Base-by-base conservation (phyloP, 1,140 invertebrate species). In the Apis florea region DNA sequence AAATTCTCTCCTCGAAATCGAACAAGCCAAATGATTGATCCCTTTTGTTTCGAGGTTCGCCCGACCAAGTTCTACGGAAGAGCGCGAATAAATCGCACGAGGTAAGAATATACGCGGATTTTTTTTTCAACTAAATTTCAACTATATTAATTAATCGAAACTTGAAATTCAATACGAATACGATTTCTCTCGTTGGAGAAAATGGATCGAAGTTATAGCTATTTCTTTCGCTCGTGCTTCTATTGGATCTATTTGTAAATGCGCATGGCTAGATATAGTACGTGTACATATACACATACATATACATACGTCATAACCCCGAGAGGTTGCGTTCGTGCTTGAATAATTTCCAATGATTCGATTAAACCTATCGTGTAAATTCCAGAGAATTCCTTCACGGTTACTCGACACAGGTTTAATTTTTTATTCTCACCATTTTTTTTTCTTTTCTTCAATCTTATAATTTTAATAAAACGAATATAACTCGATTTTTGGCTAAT, bases 11-110 rank as follows among this genome's bases (percentile, higher is more conserved):
- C 47, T 71, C 71, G 64, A 73, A 85, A 76, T 84, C 66, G 66
- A 84, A 79, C 67, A 24, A 80, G 67, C 54, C 54, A 53, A 74
- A 84, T 80, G 84, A 85, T 84, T 61, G 83, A 85, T 85, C 77
- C 81, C 77, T 79, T 85, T 85, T 73, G 72, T 76, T 82, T 26
- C 66, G 24, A 59, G 54, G 21, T 76, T 82, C 56, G 61, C 72
- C n/a, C 59, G 67, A 64, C 31, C 51, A 61, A 76, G 72, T 53
- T 75, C n/a, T 11, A 78, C 26, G 63, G 26, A 83, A 73, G 40
- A 71, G 59, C 53, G 66, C 59, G 61, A 83, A 78, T 79, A 72
- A n/a, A n/a, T 26, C 19, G 19, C 31, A 12, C 24, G n/a, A 31
- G 21, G 59, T n/a, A 4, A 6, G 51, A 4, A 15, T 13, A 26